Conservation (phyloP, 2,113 vertebrate species). For the Lampris megalopsis region DNA sequence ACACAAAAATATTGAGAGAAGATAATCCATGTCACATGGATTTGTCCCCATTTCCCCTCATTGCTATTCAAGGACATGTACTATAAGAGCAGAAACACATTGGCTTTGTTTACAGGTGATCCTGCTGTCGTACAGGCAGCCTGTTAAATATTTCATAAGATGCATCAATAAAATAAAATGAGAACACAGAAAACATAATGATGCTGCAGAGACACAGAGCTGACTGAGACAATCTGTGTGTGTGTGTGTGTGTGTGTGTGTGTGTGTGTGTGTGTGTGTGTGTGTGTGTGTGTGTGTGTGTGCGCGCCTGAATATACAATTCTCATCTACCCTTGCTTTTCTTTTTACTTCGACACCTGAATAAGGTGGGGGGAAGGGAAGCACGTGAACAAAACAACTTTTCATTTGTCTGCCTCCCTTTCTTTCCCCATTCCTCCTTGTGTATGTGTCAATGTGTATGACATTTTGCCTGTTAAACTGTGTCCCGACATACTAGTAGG, state of each 20-base stretch:
- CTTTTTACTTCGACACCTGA: background rate
- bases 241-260: slow-evolving; percentile 24
- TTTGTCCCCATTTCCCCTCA: slow-evolving; percentile 35
- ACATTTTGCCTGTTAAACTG: slow-evolving; percentile 29
- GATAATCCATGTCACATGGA: background rate
- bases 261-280: slow-evolving; percentile 1
- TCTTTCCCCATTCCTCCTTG: background rate
- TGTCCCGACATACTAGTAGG: slow-evolving; percentile 25
- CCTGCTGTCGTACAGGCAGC: slow-evolving; percentile 48
- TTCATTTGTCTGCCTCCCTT: slow-evolving; percentile 9
- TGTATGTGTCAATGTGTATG: slow-evolving; percentile 9
- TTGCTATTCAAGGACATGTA: slow-evolving; percentile 53
- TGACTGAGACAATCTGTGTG: slow-evolving; percentile 43
- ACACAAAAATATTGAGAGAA: background rate
- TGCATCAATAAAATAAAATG: slow-evolving; percentile 59
- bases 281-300: background rate
- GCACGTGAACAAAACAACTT: slow-evolving; percentile 27
- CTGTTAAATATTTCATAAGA: slow-evolving; percentile 73
- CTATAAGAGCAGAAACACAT: slow-evolving; percentile 13
- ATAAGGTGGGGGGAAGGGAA: slow-evolving; percentile 13
- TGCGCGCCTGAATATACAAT: background rate
- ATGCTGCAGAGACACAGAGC: slow-evolving; percentile 59
- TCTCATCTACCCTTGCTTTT: slow-evolving; percentile 16
- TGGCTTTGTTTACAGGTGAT: slow-evolving; percentile 44
- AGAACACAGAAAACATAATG: slow-evolving; percentile 59